Percentiles rank a stretch among this genome's conserved stretches.
phyloP scores from a whole-genome alignment of 2,113 vertebrate species.

The Otolemur garnettii region DNA sequence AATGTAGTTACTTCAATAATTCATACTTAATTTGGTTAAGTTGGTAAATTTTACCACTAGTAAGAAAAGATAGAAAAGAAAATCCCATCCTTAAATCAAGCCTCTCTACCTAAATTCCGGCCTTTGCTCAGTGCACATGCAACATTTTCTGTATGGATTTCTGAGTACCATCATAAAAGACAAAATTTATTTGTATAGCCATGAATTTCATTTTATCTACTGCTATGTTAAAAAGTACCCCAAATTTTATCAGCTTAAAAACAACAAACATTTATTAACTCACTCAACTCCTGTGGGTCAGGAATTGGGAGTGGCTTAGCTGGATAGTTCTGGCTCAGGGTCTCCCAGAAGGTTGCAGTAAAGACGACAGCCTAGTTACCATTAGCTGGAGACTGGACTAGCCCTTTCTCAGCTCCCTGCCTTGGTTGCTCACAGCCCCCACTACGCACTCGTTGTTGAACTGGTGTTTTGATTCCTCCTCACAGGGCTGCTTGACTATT shows the following conservation, averaged over 20 bases:
- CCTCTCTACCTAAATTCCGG: not conserved
- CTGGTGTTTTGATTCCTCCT: not conserved
- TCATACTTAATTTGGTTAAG: not conserved
- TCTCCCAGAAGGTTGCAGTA: not conserved
- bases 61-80: not conserved
- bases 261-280: not conserved
- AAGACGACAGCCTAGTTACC: not conserved
- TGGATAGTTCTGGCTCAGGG: not conserved
- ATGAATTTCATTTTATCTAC: not conserved
- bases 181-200: not conserved
- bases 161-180: not conserved
- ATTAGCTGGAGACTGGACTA: not conserved
- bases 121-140: not conserved
- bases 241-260: not conserved
- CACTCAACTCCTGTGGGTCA: not conserved
- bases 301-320: not conserved
- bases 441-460: not conserved
- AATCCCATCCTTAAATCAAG: not conserved
- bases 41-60: not conserved
- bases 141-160: not conserved
- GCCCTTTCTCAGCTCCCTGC: not conserved
- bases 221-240: not conserved
- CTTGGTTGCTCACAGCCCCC: not conserved
- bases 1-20: not conserved
- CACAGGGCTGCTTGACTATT: not conserved